phyloP scores from a whole-genome alignment of 2,113 vertebrate genomes.

The Agelaius tricolor region DNA sequence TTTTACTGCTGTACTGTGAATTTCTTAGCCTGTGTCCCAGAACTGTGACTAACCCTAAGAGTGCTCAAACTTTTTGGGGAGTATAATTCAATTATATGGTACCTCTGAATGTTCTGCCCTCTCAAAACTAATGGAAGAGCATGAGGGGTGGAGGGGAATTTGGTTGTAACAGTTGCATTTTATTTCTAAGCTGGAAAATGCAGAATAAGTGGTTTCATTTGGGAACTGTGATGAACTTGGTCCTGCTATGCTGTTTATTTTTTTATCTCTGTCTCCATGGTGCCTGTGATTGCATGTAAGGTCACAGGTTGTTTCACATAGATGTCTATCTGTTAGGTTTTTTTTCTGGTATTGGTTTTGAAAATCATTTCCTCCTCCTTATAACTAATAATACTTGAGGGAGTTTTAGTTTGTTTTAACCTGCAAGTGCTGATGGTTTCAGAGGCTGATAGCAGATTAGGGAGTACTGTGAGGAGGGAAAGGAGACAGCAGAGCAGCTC shows the following conservation, averaged over 20 bases:
- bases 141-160: background rate
- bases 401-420: conserved; percentile 31
- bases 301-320: background rate
- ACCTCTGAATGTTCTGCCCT: background rate
- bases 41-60: background rate
- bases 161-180: rapidly evolving
- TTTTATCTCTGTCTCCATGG: background rate
- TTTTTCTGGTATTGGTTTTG: background rate
- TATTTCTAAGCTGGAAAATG: background rate
- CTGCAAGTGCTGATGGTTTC: background rate
- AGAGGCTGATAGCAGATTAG: conserved; percentile 21
- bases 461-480: background rate
- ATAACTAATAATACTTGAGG: background rate
- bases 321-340: background rate
- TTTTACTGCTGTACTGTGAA: background rate
- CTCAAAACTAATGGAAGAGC: background rate
- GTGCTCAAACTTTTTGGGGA: background rate
- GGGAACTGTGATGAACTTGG: background rate
- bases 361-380: background rate
- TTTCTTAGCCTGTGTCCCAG: background rate
- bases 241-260: background rate
- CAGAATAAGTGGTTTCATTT: background rate
- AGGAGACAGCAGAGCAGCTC: conserved; percentile 10
- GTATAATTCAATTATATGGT: background rate
- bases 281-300: background rate